Base-by-base conservation (phyloP, 2,797 vertebrate species). In the Lophotriccus pileatus region DNA sequence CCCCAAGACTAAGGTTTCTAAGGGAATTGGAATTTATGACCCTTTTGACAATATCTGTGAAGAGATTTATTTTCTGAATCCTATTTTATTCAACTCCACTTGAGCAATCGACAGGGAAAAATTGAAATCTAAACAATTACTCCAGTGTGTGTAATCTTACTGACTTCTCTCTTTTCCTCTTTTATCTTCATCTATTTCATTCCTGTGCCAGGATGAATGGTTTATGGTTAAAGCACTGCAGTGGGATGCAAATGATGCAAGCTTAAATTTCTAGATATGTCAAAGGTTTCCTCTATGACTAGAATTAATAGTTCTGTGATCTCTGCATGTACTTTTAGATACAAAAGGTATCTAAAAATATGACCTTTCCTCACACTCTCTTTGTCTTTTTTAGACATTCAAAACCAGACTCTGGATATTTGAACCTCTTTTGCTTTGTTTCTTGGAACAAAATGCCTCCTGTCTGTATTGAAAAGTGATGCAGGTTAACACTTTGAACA, bases 401-500 rank as follows among this genome's bases (percentile, higher is more conserved):
- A 73, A 62, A 78, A 55, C 3, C 36, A 88, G 44, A 9, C 34
- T 82, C 10, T 41, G 73, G 46, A 4, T 84, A 37, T 88, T 41
- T 73, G 77, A 93, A 76, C 56, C 25, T 13, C 14, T 9, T 72
- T 58, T 18, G 5, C 44, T 94, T 84, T 83, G 64, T 89, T 87
- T 85, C 78, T 91, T 83, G 90, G 76, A 93, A 95, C 22, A 90
- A 85, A 95, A 85, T 47, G 20, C 50, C 69, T 94, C 53, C 85
- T 88, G 68, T 83, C 94, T 94, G 44, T 79, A 44, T 69, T 82
- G 94, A 49, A 94, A 49, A 93, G 56, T 21, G 83, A 86, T 52
- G 25, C 62, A 93, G 76, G 83, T 94, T 95, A 95, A 87, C 80
- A 66, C 69, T 89, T 87, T 8, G 83, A 95, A 95, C 75, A 89